Evolutionary conservation across 2,797 vertebrate genomes (phyloP), one percentile per base, ranked within the genome.

Genomic region (Clarias pachynema): DNA sequence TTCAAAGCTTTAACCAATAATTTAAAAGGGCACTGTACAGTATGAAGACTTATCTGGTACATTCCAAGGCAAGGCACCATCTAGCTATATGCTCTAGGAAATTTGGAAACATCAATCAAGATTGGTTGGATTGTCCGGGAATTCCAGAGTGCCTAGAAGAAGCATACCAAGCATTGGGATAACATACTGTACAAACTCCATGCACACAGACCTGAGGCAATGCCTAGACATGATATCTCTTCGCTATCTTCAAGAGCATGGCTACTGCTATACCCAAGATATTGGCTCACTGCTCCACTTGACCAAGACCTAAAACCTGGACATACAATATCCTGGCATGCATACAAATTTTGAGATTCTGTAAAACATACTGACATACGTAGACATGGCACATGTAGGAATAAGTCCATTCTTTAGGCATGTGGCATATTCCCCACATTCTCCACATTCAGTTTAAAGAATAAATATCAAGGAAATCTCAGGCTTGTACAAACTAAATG

Each of bases 391-490:
- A 49, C 44, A 44, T 44, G 44, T 68, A 22, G 68, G 22, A 44
- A 14, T 72, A 6, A 44, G n/a, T 72, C 12, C 29, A 57, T 9
- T 57, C 53, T 20, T 7, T 74, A 5, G 8, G 7, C 15, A 65
- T 81, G 40, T 49, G 22, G 2, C 56, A n/a, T 62, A 31, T 79
- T 81, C n/a, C 65, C 5, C 49, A 9, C 1, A 49, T 74, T 22
- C 49, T 65, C 26, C 1, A 26, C 26, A 29, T 80, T 80, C 14
- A 40, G 15, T 18, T 7, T 49, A 15, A 40, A 56, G 29, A 37
- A 66, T 26, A 74, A 63, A 75, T 26, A 37, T 57, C 56, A 59
- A 14, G 53, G 56, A 84, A 65, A 74, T 81, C 68, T 81, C 78
- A 65, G 65, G 26, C 40, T 49, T 62, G 49, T 73, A 31, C 44